These are phyloP conservation scores for Bombus ignitus DNA, from an alignment of 1,140 invertebrate species.

Conservation along the genomic window DNA sequence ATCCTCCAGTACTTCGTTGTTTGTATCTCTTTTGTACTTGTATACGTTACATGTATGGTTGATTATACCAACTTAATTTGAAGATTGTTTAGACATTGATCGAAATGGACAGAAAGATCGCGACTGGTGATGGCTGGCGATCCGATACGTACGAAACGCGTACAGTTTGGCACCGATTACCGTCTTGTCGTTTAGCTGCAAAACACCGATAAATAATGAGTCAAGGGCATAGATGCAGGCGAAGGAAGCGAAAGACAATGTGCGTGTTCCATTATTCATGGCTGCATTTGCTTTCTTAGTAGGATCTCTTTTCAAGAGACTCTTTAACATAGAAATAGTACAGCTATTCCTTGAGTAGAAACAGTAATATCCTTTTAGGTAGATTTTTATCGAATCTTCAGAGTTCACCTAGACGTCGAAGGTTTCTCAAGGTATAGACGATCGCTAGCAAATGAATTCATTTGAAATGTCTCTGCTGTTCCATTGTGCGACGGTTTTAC, in stretches of 20 bases:
- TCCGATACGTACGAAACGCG: neutral
- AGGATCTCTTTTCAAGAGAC: slow-evolving; percentile 30
- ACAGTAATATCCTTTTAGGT: slow-evolving; percentile 45
- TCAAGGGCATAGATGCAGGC: neutral
- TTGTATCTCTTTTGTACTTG: no score
- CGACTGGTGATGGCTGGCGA: no score
- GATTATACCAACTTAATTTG: no score
- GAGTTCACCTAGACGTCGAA: neutral
- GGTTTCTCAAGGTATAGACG: no score
- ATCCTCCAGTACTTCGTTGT: no score
- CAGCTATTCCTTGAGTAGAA: slow-evolving; percentile 8
- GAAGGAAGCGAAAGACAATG: slow-evolving; percentile 15
- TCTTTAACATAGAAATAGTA: slow-evolving; percentile 43
- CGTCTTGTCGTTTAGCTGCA: neutral
- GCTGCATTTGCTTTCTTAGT: slow-evolving; percentile 29
- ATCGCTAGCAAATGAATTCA: neutral
- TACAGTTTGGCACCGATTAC: slow-evolving; percentile 4
- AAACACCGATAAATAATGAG: slow-evolving; percentile 30
- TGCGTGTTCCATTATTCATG: slow-evolving; percentile 45
- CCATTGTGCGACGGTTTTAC: no score
- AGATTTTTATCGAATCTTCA: slow-evolving; percentile 28
- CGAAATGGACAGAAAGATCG: no score
- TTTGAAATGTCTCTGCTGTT: neutral
- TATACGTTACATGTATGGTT: no score
- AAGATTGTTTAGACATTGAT: no score